Base-by-base conservation (phyloP, 2,113 vertebrate genomes). In the Gobius niger region DNA sequence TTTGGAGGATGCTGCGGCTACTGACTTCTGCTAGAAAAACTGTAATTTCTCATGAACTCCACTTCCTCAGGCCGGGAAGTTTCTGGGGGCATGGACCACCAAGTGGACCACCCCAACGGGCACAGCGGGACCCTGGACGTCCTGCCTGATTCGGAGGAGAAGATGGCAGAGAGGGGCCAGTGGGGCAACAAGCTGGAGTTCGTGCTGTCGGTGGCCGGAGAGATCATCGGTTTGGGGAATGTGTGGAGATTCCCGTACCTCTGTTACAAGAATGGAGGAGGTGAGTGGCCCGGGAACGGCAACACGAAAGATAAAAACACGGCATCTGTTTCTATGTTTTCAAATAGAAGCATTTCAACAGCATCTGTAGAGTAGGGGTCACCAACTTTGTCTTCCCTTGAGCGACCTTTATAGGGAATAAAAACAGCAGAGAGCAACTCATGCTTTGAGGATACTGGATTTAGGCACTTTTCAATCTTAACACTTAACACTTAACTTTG, bases 241-340 rank as follows among this genome's bases (percentile, higher is more conserved):
- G 95, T 99, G 52, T 99, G 97, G 97, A 92, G 96, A 67, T 99
- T 99, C 85, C 96, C 97, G 13, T 99, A 99, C 77, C 95, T 99
- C 47, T 99, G 97, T 88, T 98, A 99, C 84, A 99, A 97, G 89
- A 99, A 99, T 0, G 97, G 97, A 15, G 97, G 97, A 91, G 97
- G 97, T 98, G 83, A 93, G 95, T 76, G 51, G 42, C 61, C 10
- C n/a, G 11, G 50, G 6, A 15, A 15, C 44, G 7, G 7, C 44
- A 46, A 10, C 10, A 57, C 53, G 11, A 15, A 14, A 42, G 14
- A 42, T 24, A 3, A 24, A 24, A 24, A n/a, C n/a, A n/a, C n/a
- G n/a, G n/a, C n/a, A n/a, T n/a, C n/a, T n/a, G n/a, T n/a, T n/a
- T n/a, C n/a, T 3, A 24, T 24, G 24, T 24, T 24, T 24, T 24